Evolutionary conservation across 2,113 vertebrate genomes (phyloP).

Genomic region (Garra rufa): DNA sequence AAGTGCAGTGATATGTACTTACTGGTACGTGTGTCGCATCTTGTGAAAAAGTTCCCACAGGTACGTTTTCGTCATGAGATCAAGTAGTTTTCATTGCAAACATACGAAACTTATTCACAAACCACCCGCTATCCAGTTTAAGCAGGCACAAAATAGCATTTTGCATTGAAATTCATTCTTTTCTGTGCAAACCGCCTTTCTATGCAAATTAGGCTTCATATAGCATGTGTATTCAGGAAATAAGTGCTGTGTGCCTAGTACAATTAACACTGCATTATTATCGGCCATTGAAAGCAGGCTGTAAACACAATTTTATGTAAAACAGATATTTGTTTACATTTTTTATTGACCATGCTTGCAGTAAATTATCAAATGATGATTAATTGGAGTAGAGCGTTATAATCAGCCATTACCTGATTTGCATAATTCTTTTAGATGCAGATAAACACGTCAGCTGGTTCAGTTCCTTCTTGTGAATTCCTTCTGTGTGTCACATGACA

Average conservation of each 20-base stretch:
- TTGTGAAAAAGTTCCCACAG: too few species aligned
- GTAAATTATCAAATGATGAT: conserved; percentile 9
- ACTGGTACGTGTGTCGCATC: too few species aligned
- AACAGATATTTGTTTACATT: neutral
- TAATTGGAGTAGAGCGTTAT: neutral
- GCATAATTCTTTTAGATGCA: conserved; percentile 18
- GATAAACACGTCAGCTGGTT: neutral
- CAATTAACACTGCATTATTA: neutral
- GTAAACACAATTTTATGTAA: neutral
- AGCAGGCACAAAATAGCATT: neutral
- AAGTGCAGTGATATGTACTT: too few species aligned
- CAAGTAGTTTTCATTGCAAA: too few species aligned
- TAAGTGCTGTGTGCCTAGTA: neutral
- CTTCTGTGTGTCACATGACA: neutral
- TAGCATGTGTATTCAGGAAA: neutral
- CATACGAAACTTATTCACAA: neutral
- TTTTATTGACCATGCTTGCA: neutral
- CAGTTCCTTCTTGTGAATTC: neutral
- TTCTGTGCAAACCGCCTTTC: neutral
- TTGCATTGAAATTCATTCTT: neutral
- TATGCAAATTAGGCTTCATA: conserved; percentile 22
- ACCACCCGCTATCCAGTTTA: neutral
- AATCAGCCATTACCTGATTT: neutral
- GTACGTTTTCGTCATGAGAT: too few species aligned
- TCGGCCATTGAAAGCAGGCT: neutral